Evolutionary conservation across 2,888 invertebrate genomes (phyloP).

Genomic region (Busseola fusca): DNA sequence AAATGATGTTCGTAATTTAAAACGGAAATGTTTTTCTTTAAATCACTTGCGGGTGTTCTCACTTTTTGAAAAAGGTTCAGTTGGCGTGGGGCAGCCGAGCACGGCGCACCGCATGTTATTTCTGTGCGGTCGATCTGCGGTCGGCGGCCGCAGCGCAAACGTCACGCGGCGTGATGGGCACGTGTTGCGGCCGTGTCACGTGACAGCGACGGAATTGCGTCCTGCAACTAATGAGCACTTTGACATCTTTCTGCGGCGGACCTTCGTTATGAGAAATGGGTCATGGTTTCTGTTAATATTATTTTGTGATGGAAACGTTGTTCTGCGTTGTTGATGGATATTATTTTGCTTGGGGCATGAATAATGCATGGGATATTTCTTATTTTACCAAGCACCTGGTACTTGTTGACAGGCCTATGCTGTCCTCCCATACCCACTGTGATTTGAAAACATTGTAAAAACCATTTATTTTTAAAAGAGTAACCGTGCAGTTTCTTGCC

Average conservation of each 20-base stretch:
- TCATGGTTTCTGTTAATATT: conserved; percentile 62
- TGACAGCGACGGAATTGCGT: conserved; percentile 73
- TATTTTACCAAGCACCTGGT: too few species aligned
- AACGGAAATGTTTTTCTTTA: conserved; percentile 20
- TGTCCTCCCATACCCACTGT: too few species aligned
- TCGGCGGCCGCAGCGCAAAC: conserved; percentile 59
- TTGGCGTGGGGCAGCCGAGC: conserved; percentile 22
- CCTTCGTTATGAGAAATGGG: conserved; percentile 68
- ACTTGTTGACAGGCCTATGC: too few species aligned
- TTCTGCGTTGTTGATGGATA: conserved; percentile 30
- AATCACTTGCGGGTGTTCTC: conserved; percentile 29
- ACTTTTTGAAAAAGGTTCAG: conserved; percentile 40
- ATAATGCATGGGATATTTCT: too few species aligned
- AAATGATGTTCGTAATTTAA: conserved; percentile 22
- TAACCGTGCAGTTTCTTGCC: too few species aligned
- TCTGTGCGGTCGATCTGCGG: conserved; percentile 68
- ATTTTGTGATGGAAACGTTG: conserved; percentile 52
- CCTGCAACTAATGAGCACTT: conserved; percentile 66
- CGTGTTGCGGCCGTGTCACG: conserved; percentile 67
- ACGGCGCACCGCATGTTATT: conserved; percentile 63
- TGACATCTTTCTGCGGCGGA: conserved; percentile 65
- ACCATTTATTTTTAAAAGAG: too few species aligned
- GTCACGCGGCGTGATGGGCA: conserved; percentile 66
- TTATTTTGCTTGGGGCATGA: conserved; percentile 27
- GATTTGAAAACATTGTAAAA: too few species aligned